phyloP scores from a whole-genome alignment of 2,797 vertebrate species.

The Lacerta bilineata region DNA sequence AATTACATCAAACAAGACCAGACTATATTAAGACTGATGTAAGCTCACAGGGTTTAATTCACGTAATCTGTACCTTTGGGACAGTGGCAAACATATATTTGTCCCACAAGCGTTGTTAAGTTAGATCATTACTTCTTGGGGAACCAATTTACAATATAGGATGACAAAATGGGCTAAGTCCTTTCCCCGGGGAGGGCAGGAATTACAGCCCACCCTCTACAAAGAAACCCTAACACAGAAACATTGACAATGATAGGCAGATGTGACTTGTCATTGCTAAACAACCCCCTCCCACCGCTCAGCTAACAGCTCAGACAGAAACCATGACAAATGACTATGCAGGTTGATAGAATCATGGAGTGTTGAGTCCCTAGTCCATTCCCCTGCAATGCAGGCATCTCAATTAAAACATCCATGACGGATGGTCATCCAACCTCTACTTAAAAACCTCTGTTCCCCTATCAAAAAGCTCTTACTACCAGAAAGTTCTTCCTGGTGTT shows the following conservation, averaged over 20 bases:
- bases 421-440: too few species aligned
- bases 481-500: too few species aligned
- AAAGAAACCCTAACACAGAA: too few species aligned
- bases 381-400: too few species aligned
- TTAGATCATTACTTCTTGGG: neutral
- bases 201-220: neutral
- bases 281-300: too few species aligned
- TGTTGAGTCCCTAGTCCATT: too few species aligned
- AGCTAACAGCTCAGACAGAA: neutral
- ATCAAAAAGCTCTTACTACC: too few species aligned
- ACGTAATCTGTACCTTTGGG: conserved; percentile 53
- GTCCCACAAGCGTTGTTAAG: conserved; percentile 52
- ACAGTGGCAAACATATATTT: conserved; percentile 47
- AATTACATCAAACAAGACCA: conserved; percentile 72
- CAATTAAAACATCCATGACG: too few species aligned
- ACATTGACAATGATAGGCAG: neutral
- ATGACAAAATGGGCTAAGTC: neutral
- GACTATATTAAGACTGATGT: conserved; percentile 69
- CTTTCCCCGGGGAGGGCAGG: neutral
- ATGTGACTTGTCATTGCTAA: neutral
- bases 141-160: neutral
- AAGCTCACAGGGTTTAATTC: conserved; percentile 55
- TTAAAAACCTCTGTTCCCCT: too few species aligned
- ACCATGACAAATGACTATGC: neutral
- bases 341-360: neutral